These are phyloP conservation scores for Aphelenchoides fujianensis DNA, from an alignment of 1,140 invertebrate species.

Conservation along the genomic window DNA sequence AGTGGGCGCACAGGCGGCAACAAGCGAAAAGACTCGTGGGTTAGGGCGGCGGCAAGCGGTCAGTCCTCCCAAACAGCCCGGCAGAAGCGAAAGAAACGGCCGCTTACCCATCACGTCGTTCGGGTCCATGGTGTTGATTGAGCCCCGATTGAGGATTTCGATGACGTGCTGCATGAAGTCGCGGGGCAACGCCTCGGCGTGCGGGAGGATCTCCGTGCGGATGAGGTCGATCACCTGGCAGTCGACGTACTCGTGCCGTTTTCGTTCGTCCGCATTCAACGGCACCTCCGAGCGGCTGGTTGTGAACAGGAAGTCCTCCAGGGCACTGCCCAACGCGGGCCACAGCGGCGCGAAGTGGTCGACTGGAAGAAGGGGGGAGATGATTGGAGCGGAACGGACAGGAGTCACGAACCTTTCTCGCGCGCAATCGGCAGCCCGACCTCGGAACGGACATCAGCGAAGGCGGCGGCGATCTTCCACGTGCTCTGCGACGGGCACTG, in stretches of 20 bases:
- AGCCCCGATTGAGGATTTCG: constrained; percentile 84
- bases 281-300: constrained; percentile 74
- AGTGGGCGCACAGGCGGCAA: too few species aligned
- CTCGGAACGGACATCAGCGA: constrained; percentile 75
- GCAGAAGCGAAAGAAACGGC: not conserved
- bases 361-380: constrained; percentile 57
- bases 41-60: constrained; percentile 14
- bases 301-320: constrained; percentile 82
- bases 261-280: constrained; percentile 56
- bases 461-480: constrained; percentile 80
- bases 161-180: constrained; percentile 83
- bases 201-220: constrained; percentile 78
- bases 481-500: constrained; percentile 76
- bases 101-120: constrained; percentile 57
- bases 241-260: constrained; percentile 54
- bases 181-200: constrained; percentile 75
- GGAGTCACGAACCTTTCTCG: constrained; percentile 69
- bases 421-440: constrained; percentile 81
- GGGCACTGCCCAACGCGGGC: constrained; percentile 76
- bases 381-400: too few species aligned
- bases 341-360: constrained; percentile 69
- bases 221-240: constrained; percentile 78
- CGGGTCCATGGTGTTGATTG: constrained; percentile 69
- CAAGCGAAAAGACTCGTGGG: too few species aligned
- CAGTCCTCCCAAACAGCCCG: constrained; percentile 24